Evolutionary conservation across 2,113 vertebrate genomes (phyloP).

Genomic region (Zingel zingel): DNA sequence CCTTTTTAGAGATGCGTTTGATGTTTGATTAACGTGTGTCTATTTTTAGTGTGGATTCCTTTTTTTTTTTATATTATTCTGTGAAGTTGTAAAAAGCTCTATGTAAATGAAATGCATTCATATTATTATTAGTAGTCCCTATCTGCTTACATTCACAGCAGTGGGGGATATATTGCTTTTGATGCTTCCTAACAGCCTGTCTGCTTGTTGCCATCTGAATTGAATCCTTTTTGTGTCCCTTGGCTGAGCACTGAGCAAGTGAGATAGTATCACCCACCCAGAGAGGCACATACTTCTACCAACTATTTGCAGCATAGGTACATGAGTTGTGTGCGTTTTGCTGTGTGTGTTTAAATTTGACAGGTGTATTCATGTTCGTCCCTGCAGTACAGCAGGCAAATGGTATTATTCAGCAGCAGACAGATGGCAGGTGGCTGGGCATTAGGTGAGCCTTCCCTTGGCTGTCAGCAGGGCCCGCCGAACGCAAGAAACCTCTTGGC

Average conservation of each 20-base stretch:
- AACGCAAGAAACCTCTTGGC: conserved; percentile 46
- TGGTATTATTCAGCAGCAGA: conserved; percentile 58
- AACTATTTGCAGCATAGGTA: conserved; percentile 20
- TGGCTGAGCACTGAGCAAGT: conserved; percentile 9
- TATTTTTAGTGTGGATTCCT: too few relatives aligned
- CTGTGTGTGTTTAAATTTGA: conserved; percentile 37
- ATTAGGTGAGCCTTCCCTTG: conserved; percentile 67
- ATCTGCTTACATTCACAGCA: background rate
- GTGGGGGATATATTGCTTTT: background rate
- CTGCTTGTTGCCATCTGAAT: background rate
- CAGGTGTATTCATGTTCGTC: conserved; percentile 33
- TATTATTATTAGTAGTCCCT: too few relatives aligned
- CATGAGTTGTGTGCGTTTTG: conserved; percentile 23
- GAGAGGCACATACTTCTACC: conserved; percentile 16
- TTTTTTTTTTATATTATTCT: too few relatives aligned
- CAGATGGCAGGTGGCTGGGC: conserved; percentile 71
- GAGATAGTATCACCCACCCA: conserved; percentile 16
- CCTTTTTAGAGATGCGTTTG: too few relatives aligned
- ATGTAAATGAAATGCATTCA: too few relatives aligned
- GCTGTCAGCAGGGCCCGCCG: conserved; percentile 49
- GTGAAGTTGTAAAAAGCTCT: too few relatives aligned
- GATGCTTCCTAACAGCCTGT: background rate
- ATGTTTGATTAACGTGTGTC: too few relatives aligned
- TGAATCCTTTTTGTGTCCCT: conserved; percentile 7
- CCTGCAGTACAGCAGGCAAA: conserved; percentile 36